phyloP scores from a whole-genome alignment of 1,140 invertebrate species.

The Conus ventricosus region DNA sequence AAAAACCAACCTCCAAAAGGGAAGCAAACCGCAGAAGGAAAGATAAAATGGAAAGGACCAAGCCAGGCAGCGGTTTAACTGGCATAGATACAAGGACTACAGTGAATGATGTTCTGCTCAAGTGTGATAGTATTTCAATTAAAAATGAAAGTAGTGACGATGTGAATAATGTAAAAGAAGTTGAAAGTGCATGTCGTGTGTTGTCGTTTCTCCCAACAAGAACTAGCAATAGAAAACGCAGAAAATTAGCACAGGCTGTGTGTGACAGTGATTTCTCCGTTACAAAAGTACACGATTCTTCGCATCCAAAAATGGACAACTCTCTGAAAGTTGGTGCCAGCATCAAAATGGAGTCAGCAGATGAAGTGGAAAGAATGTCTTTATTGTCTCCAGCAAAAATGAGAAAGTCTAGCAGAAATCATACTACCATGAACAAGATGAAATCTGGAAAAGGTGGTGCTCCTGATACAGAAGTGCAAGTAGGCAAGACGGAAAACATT shows the following conservation, averaged over 20 bases:
- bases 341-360: background rate
- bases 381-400: background rate
- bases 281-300: background rate
- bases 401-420: background rate
- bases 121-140: background rate
- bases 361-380: background rate
- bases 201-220: background rate
- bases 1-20: background rate
- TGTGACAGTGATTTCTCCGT: background rate
- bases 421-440: background rate
- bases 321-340: background rate
- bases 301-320: background rate
- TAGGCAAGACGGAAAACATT: background rate
- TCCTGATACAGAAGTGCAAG: background rate
- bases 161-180: background rate
- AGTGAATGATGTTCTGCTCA: background rate
- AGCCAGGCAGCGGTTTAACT: background rate
- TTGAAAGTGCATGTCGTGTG: background rate
- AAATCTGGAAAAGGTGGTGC: background rate
- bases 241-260: background rate
- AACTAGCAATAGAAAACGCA: constrained; percentile 5
- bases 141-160: background rate
- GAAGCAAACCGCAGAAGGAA: background rate
- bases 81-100: background rate
- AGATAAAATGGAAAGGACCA: background rate